phyloP scores from a whole-genome alignment of 2,888 invertebrate species.

The Mimachlamys varia region DNA sequence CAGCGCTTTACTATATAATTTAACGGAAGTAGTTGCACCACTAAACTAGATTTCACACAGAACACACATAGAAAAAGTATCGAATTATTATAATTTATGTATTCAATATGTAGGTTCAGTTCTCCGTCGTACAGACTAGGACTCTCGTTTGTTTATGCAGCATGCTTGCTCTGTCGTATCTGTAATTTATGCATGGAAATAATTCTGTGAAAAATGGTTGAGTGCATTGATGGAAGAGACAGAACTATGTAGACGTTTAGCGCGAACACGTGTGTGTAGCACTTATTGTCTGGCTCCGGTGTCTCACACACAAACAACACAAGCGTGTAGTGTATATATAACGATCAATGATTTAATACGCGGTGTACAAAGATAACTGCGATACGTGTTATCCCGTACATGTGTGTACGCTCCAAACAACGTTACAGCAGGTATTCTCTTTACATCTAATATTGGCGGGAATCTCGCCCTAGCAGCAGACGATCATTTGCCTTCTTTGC shows the following conservation, averaged over 20 bases:
- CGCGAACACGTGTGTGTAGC: not conserved
- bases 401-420: constrained; percentile 2
- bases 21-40: too few species aligned
- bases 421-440: constrained; percentile 11
- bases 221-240: not conserved
- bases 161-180: too few species aligned
- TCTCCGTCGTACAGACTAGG: too few species aligned
- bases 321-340: not conserved
- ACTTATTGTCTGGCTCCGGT: not conserved
- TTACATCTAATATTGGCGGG: constrained; percentile 17
- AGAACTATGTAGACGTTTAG: not conserved
- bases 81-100: too few species aligned
- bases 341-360: constrained; percentile 9
- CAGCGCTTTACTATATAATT: too few species aligned
- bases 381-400: constrained; percentile 2
- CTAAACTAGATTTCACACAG: too few species aligned
- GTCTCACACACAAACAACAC: not conserved
- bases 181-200: not conserved
- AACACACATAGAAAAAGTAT: too few species aligned
- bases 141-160: too few species aligned
- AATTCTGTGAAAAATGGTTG: constrained; percentile 1
- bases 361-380: not conserved
- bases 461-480: not conserved
- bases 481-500: constrained; percentile 20
- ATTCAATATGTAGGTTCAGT: too few species aligned